phyloP scores from a whole-genome alignment of 30 jellyfish, hydroid and myxozoan genomes.

The Hydractinia symbiolongicarpus region DNA sequence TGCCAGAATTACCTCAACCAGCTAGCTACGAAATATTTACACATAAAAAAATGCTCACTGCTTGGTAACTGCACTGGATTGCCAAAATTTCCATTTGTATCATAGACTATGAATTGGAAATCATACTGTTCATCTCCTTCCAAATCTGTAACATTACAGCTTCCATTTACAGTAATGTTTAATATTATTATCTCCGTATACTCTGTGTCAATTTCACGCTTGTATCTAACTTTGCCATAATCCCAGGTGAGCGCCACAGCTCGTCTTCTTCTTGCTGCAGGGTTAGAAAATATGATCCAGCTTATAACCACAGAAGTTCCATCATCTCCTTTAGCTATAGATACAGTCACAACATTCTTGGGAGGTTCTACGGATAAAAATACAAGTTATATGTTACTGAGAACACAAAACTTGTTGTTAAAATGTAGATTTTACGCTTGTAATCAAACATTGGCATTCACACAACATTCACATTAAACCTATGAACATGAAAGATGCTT shows the following conservation, averaged over 20 bases:
- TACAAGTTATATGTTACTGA: background rate
- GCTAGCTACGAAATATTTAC: too few species aligned
- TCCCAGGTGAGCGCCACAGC: conserved; percentile 21
- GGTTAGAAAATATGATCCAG: conserved; percentile 5
- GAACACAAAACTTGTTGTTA: background rate
- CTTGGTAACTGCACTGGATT: conserved; percentile 36
- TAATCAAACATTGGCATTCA: too few species aligned
- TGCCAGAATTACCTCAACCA: too few species aligned
- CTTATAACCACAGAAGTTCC: conserved; percentile 16
- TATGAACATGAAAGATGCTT: too few species aligned
- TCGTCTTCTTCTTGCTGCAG: conserved; percentile 3
- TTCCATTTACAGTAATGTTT: conserved; percentile 26
- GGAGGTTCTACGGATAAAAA: conserved; percentile 36
- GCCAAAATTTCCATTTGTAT: conserved; percentile 60
- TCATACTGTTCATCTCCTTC: conserved; percentile 53
- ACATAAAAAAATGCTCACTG: too few species aligned
- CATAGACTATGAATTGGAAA: conserved; percentile 52
- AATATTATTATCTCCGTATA: conserved; percentile 33
- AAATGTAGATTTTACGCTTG: too few species aligned
- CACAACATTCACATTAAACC: too few species aligned
- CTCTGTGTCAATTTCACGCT: conserved; percentile 32
- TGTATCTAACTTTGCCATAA: conserved; percentile 33
- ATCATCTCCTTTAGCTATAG: background rate
- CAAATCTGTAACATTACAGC: conserved; percentile 29
- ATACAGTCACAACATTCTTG: conserved; percentile 10